phyloP scores from a whole-genome alignment of 2,888 invertebrate species.

The Mylabris sibirica region DNA sequence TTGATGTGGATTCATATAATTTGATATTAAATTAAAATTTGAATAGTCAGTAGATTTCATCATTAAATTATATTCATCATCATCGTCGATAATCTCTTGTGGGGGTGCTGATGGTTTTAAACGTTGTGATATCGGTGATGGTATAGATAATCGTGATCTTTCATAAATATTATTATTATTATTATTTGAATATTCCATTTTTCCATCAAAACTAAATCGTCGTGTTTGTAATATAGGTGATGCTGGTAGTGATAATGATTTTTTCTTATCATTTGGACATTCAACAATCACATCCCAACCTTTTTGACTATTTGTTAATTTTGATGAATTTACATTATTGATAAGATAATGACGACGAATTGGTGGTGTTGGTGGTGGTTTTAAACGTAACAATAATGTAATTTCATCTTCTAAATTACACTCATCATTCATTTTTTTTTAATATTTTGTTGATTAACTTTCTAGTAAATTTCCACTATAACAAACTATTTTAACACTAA shows the following conservation, averaged over 20 bases:
- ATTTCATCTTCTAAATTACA: conserved; percentile 55
- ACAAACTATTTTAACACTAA: not conserved
- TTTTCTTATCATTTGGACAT: conserved; percentile 32
- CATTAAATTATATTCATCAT: conserved; percentile 30
- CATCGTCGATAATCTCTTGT: conserved; percentile 45
- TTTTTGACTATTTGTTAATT: conserved; percentile 37
- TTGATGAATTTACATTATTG: not conserved
- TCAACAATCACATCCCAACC: conserved; percentile 59
- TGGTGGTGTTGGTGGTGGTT: conserved; percentile 57
- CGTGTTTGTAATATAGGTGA: conserved; percentile 29
- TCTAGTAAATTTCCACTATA: not conserved
- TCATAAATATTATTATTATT: conserved; percentile 18
- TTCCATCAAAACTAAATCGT: conserved; percentile 38
- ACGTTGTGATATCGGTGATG: conserved; percentile 46
- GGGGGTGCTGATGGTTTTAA: conserved; percentile 57
- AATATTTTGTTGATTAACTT: not conserved
- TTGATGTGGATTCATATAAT: conserved; percentile 37
- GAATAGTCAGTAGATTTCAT: conserved; percentile 33
- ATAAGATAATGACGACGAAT: conserved; percentile 42
- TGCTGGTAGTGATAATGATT: conserved; percentile 29
- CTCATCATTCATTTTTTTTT: conserved; percentile 19
- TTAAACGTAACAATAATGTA: conserved; percentile 56
- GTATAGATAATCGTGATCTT: conserved; percentile 27
- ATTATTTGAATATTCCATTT: not conserved
- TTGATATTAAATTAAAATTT: conserved; percentile 32